Conservation (phyloP, 2,888 invertebrate species). For the Brachypalpus laphriformis region DNA sequence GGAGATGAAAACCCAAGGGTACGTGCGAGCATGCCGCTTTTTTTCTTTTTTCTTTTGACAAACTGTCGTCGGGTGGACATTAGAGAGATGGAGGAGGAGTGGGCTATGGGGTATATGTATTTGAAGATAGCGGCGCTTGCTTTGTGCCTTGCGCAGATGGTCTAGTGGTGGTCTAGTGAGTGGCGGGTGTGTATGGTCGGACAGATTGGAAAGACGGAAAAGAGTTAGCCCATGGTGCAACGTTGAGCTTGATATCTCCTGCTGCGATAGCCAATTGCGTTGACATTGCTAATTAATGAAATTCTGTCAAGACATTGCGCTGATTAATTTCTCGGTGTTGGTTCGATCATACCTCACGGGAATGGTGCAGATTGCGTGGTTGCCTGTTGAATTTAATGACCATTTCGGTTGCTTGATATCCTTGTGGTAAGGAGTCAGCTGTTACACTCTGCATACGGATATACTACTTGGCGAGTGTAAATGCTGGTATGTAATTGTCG, state of each 20-base stretch:
- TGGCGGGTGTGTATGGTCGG: constrained; percentile 58
- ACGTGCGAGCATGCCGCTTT: constrained; percentile 62
- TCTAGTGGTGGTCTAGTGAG: constrained; percentile 65
- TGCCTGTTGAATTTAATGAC: constrained; percentile 4
- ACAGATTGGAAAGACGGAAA: constrained; percentile 67
- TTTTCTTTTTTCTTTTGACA: constrained; percentile 62
- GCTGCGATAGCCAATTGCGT: constrained; percentile 76
- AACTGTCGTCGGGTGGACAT: constrained; percentile 55
- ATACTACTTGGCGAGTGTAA: background rate
- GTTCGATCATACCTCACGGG: constrained; percentile 48
- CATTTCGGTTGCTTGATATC: background rate
- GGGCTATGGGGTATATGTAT: constrained; percentile 7
- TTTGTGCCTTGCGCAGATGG: constrained; percentile 62
- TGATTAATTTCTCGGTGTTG: constrained; percentile 70
- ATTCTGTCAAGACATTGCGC: constrained; percentile 74
- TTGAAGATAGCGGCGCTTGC: constrained; percentile 64
- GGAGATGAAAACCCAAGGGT: constrained; percentile 72
- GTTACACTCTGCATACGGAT: background rate
- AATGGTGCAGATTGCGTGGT: constrained; percentile 54
- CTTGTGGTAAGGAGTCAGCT: constrained; percentile 16
- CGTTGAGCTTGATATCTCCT: constrained; percentile 67
- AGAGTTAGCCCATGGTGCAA: constrained; percentile 47
- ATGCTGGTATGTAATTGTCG: background rate
- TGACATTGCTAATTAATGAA: constrained; percentile 77
- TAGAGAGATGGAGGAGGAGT: constrained; percentile 17